phyloP scores from a whole-genome alignment of 2,113 vertebrate species.

The Heterotis niloticus region DNA sequence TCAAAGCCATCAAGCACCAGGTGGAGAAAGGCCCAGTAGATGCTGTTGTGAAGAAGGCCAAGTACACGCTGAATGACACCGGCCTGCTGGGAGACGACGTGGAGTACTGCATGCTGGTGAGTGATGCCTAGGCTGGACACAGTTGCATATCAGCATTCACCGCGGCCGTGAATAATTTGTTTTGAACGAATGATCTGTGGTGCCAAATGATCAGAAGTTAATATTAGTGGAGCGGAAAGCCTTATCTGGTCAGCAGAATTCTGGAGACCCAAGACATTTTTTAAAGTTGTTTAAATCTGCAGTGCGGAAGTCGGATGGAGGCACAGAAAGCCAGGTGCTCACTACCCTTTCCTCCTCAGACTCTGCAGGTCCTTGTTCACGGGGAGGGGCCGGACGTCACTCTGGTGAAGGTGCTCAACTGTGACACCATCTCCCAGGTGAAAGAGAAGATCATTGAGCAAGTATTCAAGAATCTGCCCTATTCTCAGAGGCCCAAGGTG shows the following conservation, averaged over 20 bases:
- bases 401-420: slow-evolving; percentile 92
- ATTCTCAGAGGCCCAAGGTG: slow-evolving; percentile 84
- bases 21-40: slow-evolving; percentile 96
- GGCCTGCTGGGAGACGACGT: slow-evolving; percentile 93
- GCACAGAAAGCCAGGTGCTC: slow-evolving; percentile 17
- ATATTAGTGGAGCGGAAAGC: not conserved
- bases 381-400: slow-evolving; percentile 80
- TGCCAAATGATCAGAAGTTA: not conserved
- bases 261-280: not conserved
- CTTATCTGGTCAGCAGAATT: too few species aligned
- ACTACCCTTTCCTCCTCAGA: slow-evolving; percentile 60
- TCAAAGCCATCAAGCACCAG: slow-evolving; percentile 95
- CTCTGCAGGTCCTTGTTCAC: slow-evolving; percentile 85
- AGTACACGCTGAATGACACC: slow-evolving; percentile 94
- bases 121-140: slow-evolving; percentile 31
- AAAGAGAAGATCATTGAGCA: slow-evolving; percentile 98
- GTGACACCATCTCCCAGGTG: slow-evolving; percentile 92
- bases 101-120: slow-evolving; percentile 83
- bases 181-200: not conserved
- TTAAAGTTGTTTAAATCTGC: not conserved
- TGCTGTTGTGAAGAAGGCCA: slow-evolving; percentile 88
- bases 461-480: slow-evolving; percentile 84
- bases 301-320: not conserved
- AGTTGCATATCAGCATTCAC: not conserved
- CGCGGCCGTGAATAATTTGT: not conserved